A percentile compares a stretch with the other conserved stretches of the same genome.
Evolutionary conservation across 2,888 invertebrate genomes (phyloP).

Genomic region (Zelleria hepariella): DNA sequence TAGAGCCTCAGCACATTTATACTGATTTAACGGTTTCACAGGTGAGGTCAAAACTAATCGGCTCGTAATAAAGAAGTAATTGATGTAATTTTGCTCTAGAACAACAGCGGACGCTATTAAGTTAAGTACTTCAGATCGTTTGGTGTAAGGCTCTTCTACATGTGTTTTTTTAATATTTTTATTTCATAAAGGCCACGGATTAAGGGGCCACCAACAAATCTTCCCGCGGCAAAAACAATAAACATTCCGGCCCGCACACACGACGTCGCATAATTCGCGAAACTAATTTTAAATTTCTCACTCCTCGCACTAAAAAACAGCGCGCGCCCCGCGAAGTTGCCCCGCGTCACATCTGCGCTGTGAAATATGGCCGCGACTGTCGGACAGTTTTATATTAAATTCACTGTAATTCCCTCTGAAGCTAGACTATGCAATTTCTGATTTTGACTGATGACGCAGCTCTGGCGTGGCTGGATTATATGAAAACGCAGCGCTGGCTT

Average conservation of each 20-base stretch:
- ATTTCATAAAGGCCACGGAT: too few species aligned
- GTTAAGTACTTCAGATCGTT: too few species aligned
- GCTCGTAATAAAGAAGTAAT: too few species aligned
- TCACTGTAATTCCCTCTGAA: neutral
- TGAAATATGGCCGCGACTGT: conserved; percentile 3
- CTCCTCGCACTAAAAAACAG: conserved; percentile 1
- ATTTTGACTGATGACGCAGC: conserved; percentile 1
- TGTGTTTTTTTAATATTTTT: too few species aligned
- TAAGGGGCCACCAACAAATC: neutral
- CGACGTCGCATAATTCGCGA: neutral
- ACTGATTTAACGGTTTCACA: too few species aligned
- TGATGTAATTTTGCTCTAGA: too few species aligned
- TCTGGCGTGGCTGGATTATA: neutral
- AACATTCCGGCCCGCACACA: neutral
- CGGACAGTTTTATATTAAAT: conserved; percentile 6
- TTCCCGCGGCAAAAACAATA: neutral
- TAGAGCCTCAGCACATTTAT: too few species aligned
- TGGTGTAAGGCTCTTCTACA: too few species aligned
- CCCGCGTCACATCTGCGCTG: conserved; percentile 3
- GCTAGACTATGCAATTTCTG: neutral
- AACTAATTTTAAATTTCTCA: conserved; percentile 4
- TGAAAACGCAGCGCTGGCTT: neutral
- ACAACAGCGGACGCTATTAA: too few species aligned
- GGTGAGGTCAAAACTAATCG: too few species aligned
- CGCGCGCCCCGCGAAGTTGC: neutral